These are phyloP conservation scores for Lichenostomus cassidix DNA, from an alignment of 2,113 vertebrate genomes.

Conservation along the genomic window DNA sequence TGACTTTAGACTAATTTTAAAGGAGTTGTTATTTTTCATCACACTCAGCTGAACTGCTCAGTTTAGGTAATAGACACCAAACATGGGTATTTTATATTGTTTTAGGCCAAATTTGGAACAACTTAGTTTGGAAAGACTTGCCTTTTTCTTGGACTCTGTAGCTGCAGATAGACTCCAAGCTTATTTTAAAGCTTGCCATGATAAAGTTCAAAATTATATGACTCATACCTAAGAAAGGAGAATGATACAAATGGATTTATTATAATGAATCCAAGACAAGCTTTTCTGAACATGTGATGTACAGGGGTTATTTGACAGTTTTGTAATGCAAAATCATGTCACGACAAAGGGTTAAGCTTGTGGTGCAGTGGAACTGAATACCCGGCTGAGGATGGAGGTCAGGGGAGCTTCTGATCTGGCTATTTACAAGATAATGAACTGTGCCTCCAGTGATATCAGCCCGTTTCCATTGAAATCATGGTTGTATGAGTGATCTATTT, in stretches of 20 bases:
- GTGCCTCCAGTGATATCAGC: background rate
- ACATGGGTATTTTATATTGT: background rate
- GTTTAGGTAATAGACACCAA: background rate
- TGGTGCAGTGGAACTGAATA: background rate
- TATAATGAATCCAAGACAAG: background rate
- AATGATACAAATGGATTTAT: background rate
- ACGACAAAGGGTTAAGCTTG: background rate
- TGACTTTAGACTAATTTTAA: constrained; percentile 22
- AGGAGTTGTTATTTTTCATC: background rate
- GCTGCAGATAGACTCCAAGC: background rate
- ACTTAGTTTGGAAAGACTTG: background rate
- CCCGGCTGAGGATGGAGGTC: background rate
- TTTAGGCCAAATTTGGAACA: background rate
- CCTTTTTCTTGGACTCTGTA: background rate
- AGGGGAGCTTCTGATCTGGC: background rate
- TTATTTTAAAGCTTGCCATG: background rate
- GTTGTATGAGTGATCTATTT: constrained; percentile 8
- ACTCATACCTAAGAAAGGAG: background rate
- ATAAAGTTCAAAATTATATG: background rate
- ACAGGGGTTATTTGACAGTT: background rate
- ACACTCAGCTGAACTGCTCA: background rate
- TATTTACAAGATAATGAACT: constrained; percentile 32
- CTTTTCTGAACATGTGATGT: background rate
- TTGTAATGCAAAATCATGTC: background rate
- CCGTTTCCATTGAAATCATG: background rate